Evolutionary conservation across 2,797 vertebrate genomes (phyloP).

Genomic region (Nothura maculosa): DNA sequence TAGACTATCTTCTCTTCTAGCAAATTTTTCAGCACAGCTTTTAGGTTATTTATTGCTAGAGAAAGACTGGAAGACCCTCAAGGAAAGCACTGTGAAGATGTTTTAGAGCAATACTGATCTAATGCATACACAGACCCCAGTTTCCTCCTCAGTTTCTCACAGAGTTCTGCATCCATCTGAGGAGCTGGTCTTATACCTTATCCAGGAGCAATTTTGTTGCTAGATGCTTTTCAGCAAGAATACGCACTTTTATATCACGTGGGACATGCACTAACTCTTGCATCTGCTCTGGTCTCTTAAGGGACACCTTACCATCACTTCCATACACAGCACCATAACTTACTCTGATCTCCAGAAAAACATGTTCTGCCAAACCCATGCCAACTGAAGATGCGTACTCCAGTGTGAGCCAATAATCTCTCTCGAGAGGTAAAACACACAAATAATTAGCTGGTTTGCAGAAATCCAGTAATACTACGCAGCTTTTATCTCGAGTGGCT

Average conservation of each 20-base stretch:
- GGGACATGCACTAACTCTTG: not conserved
- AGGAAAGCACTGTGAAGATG: not conserved
- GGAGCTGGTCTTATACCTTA: not conserved
- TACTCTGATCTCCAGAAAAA: slow-evolving; percentile 18
- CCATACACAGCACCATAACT: not conserved
- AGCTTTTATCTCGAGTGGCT: not conserved
- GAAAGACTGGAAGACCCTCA: not conserved
- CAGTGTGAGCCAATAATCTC: not conserved
- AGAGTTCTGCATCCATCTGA: not conserved
- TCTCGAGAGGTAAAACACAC: not conserved
- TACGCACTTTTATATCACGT: not conserved
- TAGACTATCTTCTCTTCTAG: not conserved
- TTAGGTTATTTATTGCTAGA: not conserved
- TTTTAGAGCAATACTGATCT: not conserved
- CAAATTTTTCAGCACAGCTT: not conserved
- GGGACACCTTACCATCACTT: not conserved
- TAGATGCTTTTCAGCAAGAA: slow-evolving; percentile 30
- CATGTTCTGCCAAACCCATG: not conserved
- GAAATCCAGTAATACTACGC: not conserved
- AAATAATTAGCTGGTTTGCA: not conserved
- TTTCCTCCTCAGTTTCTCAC: not conserved
- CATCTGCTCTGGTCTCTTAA: slow-evolving; percentile 22
- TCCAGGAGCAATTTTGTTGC: not conserved
- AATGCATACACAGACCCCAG: not conserved
- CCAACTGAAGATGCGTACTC: not conserved